Evolutionary conservation across 1,140 invertebrate species (phyloP), one percentile per base, ranked within the genome.

Genomic region (Pteromalus puparum): DNA sequence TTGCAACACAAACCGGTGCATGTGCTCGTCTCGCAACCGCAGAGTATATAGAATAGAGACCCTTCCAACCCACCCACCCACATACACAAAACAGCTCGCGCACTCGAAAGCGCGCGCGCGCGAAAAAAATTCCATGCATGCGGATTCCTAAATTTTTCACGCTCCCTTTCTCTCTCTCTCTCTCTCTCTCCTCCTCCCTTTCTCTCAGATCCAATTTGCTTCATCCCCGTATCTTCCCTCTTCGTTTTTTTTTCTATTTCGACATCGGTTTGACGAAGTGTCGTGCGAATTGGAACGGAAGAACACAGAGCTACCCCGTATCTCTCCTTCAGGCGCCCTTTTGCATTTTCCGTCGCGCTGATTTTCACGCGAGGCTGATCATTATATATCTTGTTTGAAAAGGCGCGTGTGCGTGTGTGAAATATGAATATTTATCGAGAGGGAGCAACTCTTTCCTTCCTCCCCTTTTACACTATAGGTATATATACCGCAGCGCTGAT

Each of bases 341-440:
- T 18, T 3, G 13, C 24, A 42, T 72, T 81, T 81, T 81, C 68
- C 68, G 21, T 10, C n/a, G 46, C 28, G 28, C 5, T 81, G 70
- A 81, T 81, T 81, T 73, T 74, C 18, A 61, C 75, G 46, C 24
- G 46, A 73, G 68, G 18, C 65, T 73, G 70, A 73, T 53, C n/a
- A 38, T 34, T 73, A 15, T 18, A 46, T 68, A 21, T 68, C 67
- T 18, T 46, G 42, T 70, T 4, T 68, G 42, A 42, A 15, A 1
- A 1, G 21, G 5, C 18, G 24, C 21, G 67, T 28, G 12, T 68
- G n/a, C 26, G 67, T 18, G n/a, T 68, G 24, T 1, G 9, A 76
- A 48, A 76, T 79, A 79, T 38, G 24, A 28, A 67, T 53, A 68
- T 70, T 24, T 13, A 80, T 24, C 5, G 26, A 24, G 67, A 24